Base-by-base conservation (phyloP, 2,797 vertebrate species). In the Distichodus sexfasciatus region DNA sequence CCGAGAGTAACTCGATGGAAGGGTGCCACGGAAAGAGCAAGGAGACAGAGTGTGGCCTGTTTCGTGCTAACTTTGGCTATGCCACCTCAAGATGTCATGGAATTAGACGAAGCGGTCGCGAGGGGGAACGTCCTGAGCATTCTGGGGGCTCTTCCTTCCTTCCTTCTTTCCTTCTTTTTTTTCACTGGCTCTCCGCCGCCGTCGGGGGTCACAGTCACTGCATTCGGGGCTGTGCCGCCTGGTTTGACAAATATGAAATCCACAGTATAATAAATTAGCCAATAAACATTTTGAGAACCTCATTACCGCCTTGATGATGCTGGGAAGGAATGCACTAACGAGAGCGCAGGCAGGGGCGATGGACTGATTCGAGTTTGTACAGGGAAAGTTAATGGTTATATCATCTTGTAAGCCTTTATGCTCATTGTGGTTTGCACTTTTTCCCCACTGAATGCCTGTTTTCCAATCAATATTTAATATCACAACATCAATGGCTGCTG, bases 391-490 rank as follows among this genome's bases (percentile, higher is more conserved):
- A 86, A 84, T 86, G 17, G 3, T 57, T 24, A 80, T 84, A 85
- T 67, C 17, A 46, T 44, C 28, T n/a, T 43, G 12, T 4, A 21
- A n/a, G 26, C 6, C 28, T 43, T 43, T 48, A 48, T 19, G 10
- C 15, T 43, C 46, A 41, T 43, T 84, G 41, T 83, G 82, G 85
- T 85, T 81, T 82, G 0, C 6, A 74, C 83, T 84, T 83, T 9
- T 83, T 74, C 38, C 72, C 84, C 74, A 71, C 79, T 75, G 83
- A 75, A 86, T 83, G 74, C 81, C 78, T 80, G 33, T 83, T 55
- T 70, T 71, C 10, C 66, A 83, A 88, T 90, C 88, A 85, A 90
- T 91, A 89, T 89, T 89, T 91, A 88, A 90, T 90, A 90, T 87
- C 75, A 53, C 76, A 19, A 47, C 75, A 89, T 91, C 87, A 79